phyloP scores from a whole-genome alignment of 2,797 vertebrate species.

The Cottoperca gobio region DNA sequence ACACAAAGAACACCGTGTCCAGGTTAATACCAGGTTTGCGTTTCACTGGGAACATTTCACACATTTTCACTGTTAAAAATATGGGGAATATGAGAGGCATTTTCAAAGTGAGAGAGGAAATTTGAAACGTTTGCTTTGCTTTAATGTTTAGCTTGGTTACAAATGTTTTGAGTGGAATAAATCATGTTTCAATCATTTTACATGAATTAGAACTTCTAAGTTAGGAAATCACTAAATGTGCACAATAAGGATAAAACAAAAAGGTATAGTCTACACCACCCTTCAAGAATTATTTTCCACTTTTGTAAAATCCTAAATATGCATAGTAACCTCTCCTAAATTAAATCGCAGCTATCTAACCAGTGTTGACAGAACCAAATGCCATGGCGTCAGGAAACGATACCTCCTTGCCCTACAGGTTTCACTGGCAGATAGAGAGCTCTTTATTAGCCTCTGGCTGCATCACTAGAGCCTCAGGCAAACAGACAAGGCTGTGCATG shows the following conservation, averaged over 20 bases:
- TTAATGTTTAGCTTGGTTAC: background rate
- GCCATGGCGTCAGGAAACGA: slow-evolving; percentile 60
- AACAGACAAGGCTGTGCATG: slow-evolving; percentile 77
- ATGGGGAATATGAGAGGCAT: slow-evolving; percentile 46
- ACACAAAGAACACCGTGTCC: slow-evolving; percentile 69
- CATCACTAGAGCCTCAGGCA: slow-evolving; percentile 53
- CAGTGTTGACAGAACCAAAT: slow-evolving; percentile 69
- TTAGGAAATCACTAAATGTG: background rate
- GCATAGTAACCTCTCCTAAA: slow-evolving; percentile 42
- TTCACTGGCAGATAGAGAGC: slow-evolving; percentile 66
- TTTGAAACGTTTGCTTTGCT: slow-evolving; percentile 37
- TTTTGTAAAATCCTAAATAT: slow-evolving; percentile 31
- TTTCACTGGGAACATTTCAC: slow-evolving; percentile 72
- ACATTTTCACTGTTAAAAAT: slow-evolving; percentile 62
- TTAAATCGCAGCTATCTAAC: slow-evolving; percentile 56
- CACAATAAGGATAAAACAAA: background rate
- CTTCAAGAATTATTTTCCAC: slow-evolving; percentile 10
- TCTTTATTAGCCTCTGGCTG: slow-evolving; percentile 71
- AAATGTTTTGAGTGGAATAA: slow-evolving; percentile 9
- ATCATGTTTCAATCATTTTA: slow-evolving; percentile 1
- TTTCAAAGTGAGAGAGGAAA: slow-evolving; percentile 35
- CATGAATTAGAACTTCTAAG: slow-evolving; percentile 1
- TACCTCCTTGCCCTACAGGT: slow-evolving; percentile 75
- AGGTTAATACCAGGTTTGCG: slow-evolving; percentile 71
- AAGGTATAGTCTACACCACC: background rate